Evolutionary conservation across 2,888 invertebrate genomes (phyloP), one percentile per base, ranked within the genome.

Genomic region (Uropetala carovei): DNA sequence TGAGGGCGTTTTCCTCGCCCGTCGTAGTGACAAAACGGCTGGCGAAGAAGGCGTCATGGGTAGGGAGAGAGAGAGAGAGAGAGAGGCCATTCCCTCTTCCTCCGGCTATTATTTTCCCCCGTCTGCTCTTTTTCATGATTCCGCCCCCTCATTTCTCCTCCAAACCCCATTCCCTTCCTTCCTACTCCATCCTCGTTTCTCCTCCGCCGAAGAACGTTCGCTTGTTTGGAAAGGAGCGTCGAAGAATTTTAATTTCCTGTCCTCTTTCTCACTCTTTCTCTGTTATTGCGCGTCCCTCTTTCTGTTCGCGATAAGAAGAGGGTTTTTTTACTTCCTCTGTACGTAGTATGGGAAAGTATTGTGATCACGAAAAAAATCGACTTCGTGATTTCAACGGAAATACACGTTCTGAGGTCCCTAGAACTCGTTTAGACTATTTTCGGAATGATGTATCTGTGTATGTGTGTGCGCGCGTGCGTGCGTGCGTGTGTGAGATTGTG

Each of bases 91-190:
- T 68, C 18, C 68, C 68, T 22, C n/a, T 1, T 5, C 68, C 68
- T 68, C 68, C n/a, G 68, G 68, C 68, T 68, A 68, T 68, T 68
- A 68, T 68, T 68, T 68, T 68, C 68, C 68, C 22, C 68, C 68
- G 68, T 68, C 68, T 68, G 68, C 68, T n/a, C n/a, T 68, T 68
- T n/a, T 68, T 18, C 68, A 7, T 9, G n/a, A 0, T 0, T 68
- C n/a, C n/a, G n/a, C n/a, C n/a, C n/a, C n/a, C n/a, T n/a, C n/a
- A n/a, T n/a, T n/a, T 64, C 64, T 64, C n/a, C n/a, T 68, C 68
- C 68, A 7, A 64, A 13, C 64, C 64, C 14, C 64, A n/a, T n/a
- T 64, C 64, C 16, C 64, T 14, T 43, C 43, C 43, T 43, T 43
- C 43, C 43, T 5, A 43, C 43, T 43, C 43, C 43, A 43, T 5